These are phyloP conservation scores for Berghia stephanieae DNA, from an alignment of 1,140 invertebrate species.

Conservation along the genomic window DNA sequence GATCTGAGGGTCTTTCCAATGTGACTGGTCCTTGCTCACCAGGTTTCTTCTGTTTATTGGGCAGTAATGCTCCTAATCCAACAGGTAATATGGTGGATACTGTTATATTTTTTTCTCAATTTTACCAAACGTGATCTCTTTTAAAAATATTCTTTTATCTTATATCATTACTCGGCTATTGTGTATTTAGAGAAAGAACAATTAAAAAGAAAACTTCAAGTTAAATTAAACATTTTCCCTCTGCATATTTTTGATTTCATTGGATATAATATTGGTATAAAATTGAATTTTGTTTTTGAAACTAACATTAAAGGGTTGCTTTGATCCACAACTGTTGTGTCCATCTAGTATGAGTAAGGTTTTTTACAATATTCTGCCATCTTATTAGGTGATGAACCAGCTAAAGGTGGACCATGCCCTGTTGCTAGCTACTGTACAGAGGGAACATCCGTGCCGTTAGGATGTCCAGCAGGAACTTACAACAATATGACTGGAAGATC, in stretches of 20 bases:
- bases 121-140: neutral
- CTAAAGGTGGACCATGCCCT: conserved; percentile 59
- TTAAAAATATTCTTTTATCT: neutral
- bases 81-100: conserved; percentile 53
- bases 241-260: too few relatives aligned
- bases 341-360: too few relatives aligned
- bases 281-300: too few relatives aligned
- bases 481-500: conserved; percentile 58
- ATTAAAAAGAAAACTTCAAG: too few relatives aligned
- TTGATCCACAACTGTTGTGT: too few relatives aligned
- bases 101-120: neutral
- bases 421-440: conserved; percentile 59
- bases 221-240: too few relatives aligned
- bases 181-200: too few relatives aligned
- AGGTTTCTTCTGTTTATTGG: conserved; percentile 58
- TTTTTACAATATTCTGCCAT: too few relatives aligned
- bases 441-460: conserved; percentile 56
- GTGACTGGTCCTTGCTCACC: conserved; percentile 51
- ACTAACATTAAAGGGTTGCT: too few relatives aligned
- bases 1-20: conserved; percentile 44
- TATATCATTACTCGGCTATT: too few relatives aligned
- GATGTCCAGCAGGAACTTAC: conserved; percentile 59
- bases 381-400: conserved; percentile 50
- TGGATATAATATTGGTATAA: too few relatives aligned
- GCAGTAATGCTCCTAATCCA: conserved; percentile 53